Evolutionary conservation across 2,797 vertebrate genomes (phyloP).

Genomic region (Picus viridis): DNA sequence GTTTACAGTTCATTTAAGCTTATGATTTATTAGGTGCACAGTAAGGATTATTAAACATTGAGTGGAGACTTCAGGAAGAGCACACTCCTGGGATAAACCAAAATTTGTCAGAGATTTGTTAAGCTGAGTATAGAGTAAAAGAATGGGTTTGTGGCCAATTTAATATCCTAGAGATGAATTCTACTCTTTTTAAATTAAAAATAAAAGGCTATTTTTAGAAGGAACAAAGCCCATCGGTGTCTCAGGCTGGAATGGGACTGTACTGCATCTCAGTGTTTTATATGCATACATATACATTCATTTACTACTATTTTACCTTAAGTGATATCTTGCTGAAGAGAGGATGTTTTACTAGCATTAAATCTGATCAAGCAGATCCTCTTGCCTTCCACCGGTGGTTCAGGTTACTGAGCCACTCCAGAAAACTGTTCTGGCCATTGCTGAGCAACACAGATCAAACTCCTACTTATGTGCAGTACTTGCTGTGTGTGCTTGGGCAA

Average conservation of each 20-base stretch:
- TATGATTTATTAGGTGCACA: neutral
- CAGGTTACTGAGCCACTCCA: neutral
- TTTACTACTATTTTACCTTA: neutral
- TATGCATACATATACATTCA: neutral
- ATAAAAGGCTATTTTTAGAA: neutral
- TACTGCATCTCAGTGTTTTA: neutral
- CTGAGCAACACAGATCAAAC: neutral
- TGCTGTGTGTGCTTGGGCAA: neutral
- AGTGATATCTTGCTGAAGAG: neutral
- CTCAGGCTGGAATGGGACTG: neutral
- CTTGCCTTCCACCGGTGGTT: neutral
- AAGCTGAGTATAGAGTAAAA: neutral
- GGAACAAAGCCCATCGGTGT: neutral
- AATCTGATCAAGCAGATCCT: neutral
- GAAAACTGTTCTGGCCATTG: neutral
- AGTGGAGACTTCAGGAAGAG: neutral
- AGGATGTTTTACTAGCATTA: neutral
- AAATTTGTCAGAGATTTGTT: neutral
- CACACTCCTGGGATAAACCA: neutral
- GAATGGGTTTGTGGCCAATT: neutral
- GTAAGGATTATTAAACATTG: neutral
- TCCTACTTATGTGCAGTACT: neutral
- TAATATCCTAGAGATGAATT: neutral
- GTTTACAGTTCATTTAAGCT: slow-evolving; percentile 17
- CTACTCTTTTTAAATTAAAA: neutral